These are phyloP conservation scores for Bradypodion ventrale DNA, from an alignment of 2,797 vertebrate genomes.

Conservation along the genomic window DNA sequence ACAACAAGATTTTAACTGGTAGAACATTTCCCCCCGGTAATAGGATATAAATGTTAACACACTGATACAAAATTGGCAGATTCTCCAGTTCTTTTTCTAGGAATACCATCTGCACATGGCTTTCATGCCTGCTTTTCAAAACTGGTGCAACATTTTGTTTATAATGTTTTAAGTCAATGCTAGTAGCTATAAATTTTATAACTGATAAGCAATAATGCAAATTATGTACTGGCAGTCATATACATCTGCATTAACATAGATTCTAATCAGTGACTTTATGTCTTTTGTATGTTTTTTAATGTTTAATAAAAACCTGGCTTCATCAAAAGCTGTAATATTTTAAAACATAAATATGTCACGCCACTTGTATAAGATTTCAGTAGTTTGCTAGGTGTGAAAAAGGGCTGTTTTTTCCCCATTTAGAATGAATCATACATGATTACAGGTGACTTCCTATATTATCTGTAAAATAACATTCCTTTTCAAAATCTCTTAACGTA, in stretches of 20 bases:
- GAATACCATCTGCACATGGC: background rate
- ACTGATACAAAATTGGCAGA: conserved; percentile 33
- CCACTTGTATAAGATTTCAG: background rate
- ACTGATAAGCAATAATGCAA: background rate
- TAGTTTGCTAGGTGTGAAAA: background rate
- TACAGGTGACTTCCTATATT: background rate
- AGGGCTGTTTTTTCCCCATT: background rate
- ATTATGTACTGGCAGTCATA: background rate
- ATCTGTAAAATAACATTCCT: background rate
- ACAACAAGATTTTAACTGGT: too few species aligned
- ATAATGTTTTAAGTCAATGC: background rate
- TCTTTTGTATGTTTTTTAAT: background rate
- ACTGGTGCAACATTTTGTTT: conserved; percentile 11
- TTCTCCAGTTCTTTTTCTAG: conserved; percentile 15
- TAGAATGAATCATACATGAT: background rate
- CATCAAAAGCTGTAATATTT: background rate
- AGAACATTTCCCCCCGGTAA: background rate
- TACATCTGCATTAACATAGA: conserved; percentile 10
- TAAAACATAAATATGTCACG: conserved; percentile 19
- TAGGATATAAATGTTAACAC: background rate
- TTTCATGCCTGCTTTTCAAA: conserved; percentile 8
- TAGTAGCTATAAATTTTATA: background rate
- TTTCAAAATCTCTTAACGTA: background rate
- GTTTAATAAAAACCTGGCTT: conserved; percentile 6
- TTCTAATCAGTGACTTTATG: conserved; percentile 9